Evolutionary conservation across 2,888 invertebrate genomes (phyloP).

Genomic region (Luffia ferchaultella): DNA sequence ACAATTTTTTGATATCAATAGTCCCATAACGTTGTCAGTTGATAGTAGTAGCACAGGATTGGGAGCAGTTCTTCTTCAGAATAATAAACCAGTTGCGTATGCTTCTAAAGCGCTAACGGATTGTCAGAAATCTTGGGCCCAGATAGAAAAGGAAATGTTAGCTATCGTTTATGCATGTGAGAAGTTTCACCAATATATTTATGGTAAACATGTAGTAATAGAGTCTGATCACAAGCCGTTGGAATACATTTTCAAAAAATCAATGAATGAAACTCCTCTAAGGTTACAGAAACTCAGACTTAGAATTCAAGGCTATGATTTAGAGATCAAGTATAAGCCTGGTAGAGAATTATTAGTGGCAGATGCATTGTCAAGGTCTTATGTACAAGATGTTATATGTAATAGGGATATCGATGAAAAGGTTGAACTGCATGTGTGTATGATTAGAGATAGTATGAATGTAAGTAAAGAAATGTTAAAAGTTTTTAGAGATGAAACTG

Average conservation of each 20-base stretch:
- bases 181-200: constrained; percentile 20
- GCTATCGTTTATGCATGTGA: constrained; percentile 21
- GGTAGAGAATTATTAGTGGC: too few relatives aligned
- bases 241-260: constrained; percentile 15
- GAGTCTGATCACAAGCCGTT: constrained; percentile 9
- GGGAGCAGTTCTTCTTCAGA: constrained; percentile 14
- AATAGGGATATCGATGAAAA: constrained; percentile 8
- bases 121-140: constrained; percentile 16
- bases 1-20: background rate
- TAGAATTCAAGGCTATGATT: constrained; percentile 17
- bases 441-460: constrained; percentile 5
- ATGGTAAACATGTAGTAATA: constrained; percentile 16
- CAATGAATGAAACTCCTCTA: constrained; percentile 14
- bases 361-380: constrained; percentile 11
- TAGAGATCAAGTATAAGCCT: constrained; percentile 15
- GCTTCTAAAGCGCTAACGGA: constrained; percentile 15
- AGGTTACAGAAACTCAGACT: constrained; percentile 21
- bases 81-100: constrained; percentile 15
- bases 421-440: constrained; percentile 10
- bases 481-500: constrained; percentile 7
- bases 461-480: constrained; percentile 4
- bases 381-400: constrained; percentile 10
- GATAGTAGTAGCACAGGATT: constrained; percentile 15
- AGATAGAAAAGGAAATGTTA: constrained; percentile 23
- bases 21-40: constrained; percentile 15